Evolutionary conservation across 2,113 vertebrate genomes (phyloP).

Genomic region (Abramis brama): DNA sequence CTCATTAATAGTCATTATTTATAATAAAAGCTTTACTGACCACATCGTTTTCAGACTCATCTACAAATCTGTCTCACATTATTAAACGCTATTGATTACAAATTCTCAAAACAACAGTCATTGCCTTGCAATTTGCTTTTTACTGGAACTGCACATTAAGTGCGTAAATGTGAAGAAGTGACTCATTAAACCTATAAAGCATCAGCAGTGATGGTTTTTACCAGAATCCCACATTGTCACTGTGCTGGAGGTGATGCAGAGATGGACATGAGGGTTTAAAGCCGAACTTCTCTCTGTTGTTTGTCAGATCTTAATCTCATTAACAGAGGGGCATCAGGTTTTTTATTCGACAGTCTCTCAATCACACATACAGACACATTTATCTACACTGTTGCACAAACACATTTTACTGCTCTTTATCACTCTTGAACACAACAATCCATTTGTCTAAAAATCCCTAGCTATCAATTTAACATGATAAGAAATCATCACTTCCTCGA

Average conservation of each 20-base stretch:
- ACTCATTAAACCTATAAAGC: not conserved
- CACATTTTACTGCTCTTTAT: slow-evolving; percentile 27
- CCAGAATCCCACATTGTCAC: not conserved
- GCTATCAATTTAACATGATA: not conserved
- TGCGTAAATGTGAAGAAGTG: not conserved
- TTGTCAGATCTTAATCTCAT: slow-evolving; percentile 7
- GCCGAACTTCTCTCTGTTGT: not conserved
- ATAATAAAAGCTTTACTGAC: not conserved
- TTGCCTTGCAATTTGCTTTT: slow-evolving; percentile 9
- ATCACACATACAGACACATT: not conserved
- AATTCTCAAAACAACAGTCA: slow-evolving; percentile 4
- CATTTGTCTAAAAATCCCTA: not conserved
- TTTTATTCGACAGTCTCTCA: slow-evolving; percentile 4
- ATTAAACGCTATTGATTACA: not conserved
- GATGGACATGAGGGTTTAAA: not conserved
- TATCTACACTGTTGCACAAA: not conserved
- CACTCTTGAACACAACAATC: not conserved
- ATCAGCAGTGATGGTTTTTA: slow-evolving; percentile 3
- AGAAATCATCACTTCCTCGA: not conserved
- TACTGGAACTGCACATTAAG: slow-evolving; percentile 22
- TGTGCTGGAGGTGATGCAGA: not conserved
- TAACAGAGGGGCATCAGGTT: not conserved
- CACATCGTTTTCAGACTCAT: not conserved
- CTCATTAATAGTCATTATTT: no score
- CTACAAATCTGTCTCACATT: slow-evolving; percentile 1